A percentile compares a stretch with the other conserved stretches of the same genome.
These are phyloP conservation scores for Diploscapter pachys DNA, from an alignment of 1,140 invertebrate genomes.

Conservation along the genomic window DNA sequence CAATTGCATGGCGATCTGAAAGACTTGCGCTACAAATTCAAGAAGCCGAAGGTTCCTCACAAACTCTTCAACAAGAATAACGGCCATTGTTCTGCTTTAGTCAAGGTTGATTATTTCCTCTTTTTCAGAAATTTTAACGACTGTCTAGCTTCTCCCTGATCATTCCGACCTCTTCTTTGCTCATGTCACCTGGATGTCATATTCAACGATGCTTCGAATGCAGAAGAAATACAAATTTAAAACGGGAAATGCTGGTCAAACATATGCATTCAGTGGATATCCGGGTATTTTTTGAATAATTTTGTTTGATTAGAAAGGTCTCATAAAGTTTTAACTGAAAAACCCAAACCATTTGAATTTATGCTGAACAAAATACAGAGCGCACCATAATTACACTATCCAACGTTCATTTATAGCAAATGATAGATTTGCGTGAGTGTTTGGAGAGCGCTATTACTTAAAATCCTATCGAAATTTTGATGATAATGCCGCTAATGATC, in stretches of 20 bases:
- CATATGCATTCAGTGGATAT: constrained; percentile 65
- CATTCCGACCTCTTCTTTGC: constrained; percentile 66
- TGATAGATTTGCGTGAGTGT: no score
- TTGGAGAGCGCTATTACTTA: no score
- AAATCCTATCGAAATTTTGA: no score
- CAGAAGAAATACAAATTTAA: constrained; percentile 81
- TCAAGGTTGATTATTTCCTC: constrained; percentile 62
- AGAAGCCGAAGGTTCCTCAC: constrained; percentile 38
- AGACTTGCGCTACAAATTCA: constrained; percentile 66
- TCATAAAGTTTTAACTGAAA: no score
- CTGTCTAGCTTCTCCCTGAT: constrained; percentile 58
- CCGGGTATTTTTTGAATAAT: constrained; percentile 73
- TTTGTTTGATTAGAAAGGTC: background rate
- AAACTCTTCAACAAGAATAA: constrained; percentile 49
- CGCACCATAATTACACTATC: no score
- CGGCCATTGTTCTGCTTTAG: constrained; percentile 65
- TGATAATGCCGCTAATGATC: no score
- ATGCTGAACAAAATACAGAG: no score
- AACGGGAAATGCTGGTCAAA: constrained; percentile 48
- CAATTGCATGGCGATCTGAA: constrained; percentile 72
- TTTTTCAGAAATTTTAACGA: background rate
- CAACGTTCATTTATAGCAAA: no score
- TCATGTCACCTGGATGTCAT: constrained; percentile 72
- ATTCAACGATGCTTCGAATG: constrained; percentile 79
- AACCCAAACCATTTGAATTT: no score